Evolutionary conservation across 2,113 vertebrate genomes (phyloP).

Genomic region (Hucho hucho): DNA sequence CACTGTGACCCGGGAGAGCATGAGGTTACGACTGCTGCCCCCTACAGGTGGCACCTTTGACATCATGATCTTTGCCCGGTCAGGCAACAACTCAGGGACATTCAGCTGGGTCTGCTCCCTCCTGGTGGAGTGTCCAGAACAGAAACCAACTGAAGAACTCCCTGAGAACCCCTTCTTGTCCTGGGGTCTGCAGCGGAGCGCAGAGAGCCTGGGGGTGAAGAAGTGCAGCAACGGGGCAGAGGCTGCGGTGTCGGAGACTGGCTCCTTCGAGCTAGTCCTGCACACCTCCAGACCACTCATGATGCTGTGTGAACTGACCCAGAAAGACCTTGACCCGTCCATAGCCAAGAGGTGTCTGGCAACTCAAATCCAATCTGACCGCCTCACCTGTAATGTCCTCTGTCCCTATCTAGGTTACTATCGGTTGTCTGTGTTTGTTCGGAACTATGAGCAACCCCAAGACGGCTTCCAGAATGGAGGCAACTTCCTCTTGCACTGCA

Average conservation of each 20-base stretch:
- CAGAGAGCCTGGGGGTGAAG: slow-evolving; percentile 48
- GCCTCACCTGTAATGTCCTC: slow-evolving; percentile 58
- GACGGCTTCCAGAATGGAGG: slow-evolving; percentile 45
- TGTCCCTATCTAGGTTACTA: slow-evolving; percentile 63
- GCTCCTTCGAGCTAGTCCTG: slow-evolving; percentile 41
- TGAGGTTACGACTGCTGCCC: slow-evolving; percentile 56
- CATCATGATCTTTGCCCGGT: slow-evolving; percentile 60
- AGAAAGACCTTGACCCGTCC: slow-evolving; percentile 44
- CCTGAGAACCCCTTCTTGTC: slow-evolving; percentile 62
- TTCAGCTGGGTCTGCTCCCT: slow-evolving; percentile 68
- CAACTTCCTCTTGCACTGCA: slow-evolving; percentile 62
- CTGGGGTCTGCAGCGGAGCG: slow-evolving; percentile 59
- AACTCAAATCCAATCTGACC: slow-evolving; percentile 55
- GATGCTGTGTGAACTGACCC: slow-evolving; percentile 51
- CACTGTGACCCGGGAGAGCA: slow-evolving; percentile 13
- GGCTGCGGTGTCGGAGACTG: slow-evolving; percentile 24
- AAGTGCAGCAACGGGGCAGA: slow-evolving; percentile 46
- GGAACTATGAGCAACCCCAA: slow-evolving; percentile 31
- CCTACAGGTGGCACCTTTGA: slow-evolving; percentile 48
- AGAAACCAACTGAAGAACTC: slow-evolving; percentile 21
- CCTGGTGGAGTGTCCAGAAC: slow-evolving; percentile 50
- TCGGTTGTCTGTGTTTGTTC: slow-evolving; percentile 56
- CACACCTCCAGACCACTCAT: slow-evolving; percentile 50
- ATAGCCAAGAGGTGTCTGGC: slow-evolving; percentile 51
- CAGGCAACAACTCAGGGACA: not conserved